Conservation (phyloP, 2,797 vertebrate genomes). For the Psittacula derbiana region DNA sequence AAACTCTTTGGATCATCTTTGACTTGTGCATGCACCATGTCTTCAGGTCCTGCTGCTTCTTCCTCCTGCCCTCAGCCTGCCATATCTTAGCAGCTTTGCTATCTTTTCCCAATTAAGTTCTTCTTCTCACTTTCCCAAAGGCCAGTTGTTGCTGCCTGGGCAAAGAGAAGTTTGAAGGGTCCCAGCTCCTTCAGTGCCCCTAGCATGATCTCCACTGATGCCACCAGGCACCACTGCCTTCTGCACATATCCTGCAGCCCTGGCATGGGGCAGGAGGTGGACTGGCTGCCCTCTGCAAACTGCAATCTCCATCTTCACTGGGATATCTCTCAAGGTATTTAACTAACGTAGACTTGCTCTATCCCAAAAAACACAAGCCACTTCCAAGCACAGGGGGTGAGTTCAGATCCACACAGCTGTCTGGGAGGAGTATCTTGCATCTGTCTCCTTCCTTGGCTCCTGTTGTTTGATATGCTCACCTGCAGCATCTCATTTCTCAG, state of each 20-base stretch:
- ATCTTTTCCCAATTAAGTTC: background rate
- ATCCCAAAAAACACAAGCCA: background rate
- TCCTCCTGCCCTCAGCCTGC: background rate
- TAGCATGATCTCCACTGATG: background rate
- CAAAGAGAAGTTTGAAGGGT: background rate
- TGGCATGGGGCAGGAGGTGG: background rate
- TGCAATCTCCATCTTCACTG: background rate
- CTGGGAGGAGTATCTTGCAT: background rate
- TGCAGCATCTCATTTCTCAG: conserved; percentile 2
- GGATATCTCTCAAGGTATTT: background rate
- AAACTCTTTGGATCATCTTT: background rate
- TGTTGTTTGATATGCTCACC: background rate
- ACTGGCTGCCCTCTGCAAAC: background rate
- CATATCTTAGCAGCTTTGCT: background rate
- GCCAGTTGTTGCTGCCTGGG: background rate
- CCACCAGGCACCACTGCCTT: background rate
- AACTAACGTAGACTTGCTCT: background rate
- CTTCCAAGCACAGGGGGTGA: background rate
- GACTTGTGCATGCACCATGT: background rate
- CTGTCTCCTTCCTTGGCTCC: background rate
- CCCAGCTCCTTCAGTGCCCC: background rate
- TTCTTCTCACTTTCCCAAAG: background rate
- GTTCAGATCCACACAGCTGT: background rate
- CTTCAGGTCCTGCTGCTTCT: background rate
- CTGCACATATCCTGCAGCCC: rapidly evolving